Evolutionary conservation across 30 jellyfish, hydroid and myxozoan species (phyloP), one percentile per base, ranked within the genome.

Genomic region (Haliclystus octoradiatus): DNA sequence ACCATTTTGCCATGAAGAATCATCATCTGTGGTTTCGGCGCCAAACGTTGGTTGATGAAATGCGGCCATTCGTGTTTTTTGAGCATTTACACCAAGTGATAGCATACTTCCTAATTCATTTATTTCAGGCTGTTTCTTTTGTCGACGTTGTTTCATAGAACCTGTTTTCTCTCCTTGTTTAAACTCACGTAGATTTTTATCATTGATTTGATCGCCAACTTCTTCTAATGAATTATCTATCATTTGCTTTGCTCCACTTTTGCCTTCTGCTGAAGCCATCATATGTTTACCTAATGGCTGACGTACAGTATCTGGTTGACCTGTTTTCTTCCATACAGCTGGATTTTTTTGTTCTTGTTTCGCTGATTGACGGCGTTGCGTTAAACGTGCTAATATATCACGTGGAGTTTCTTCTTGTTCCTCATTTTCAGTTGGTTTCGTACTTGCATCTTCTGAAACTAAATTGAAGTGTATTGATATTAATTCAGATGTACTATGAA

Each of bases 311-410:
- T 72, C 75, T 33, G 87, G 87, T 33, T 75, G 87, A 26, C 79
- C 79, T 3, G 79, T 66, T 28, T 66, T 75, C 49, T 76, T 65
- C 87, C 79, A 75, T 19, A 75, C 87, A 2, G 71, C 79, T 2
- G 79, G 87, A 33, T 75, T 75, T 23, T 65, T 75, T 0, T 30
- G 49, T 4, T 65, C 75, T 5, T 72, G 73, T 3, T 40, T 40
- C 19, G 19, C 57, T 19, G 57, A 40, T 19, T 19, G 14, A 9
- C 57, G 57, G 9, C 57, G 9, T 40, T 40, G 57, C 9, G 57
- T 5, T 9, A 40, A 5, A 5, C 57, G 57, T 40, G 57, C 57
- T 19, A 40, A 19, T 40, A 40, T 40, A 5, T 40, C 57, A 9
- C 57, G 57, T 40, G 57, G 57, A 40, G 14, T 40, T 40, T 40